Conservation (phyloP, 1,140 invertebrate genomes). For the Lysiphlebus fabarum region DNA sequence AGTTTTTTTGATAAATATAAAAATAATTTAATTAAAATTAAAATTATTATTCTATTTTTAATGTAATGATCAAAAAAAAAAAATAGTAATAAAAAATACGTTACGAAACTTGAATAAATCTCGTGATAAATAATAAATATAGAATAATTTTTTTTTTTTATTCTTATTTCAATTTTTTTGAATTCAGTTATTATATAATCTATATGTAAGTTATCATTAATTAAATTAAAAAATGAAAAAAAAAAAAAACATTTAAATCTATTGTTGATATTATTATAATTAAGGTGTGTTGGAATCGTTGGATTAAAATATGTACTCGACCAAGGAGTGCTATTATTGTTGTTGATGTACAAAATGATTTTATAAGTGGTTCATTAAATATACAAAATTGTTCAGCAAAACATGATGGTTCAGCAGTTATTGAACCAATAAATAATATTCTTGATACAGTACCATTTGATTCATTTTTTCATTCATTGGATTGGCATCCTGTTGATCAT, state of each 20-base stretch:
- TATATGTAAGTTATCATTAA: too few species aligned
- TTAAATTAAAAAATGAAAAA: too few species aligned
- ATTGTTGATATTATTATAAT: slow-evolving; percentile 42
- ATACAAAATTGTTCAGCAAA: slow-evolving; percentile 89
- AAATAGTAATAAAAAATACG: too few species aligned
- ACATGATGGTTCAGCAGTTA: slow-evolving; percentile 84
- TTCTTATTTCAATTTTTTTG: too few species aligned
- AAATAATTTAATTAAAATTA: neutral
- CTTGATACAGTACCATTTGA: slow-evolving; percentile 84
- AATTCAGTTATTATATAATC: too few species aligned
- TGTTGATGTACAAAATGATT: slow-evolving; percentile 98
- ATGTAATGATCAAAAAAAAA: neutral
- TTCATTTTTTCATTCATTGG: slow-evolving; percentile 90
- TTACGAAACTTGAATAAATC: too few species aligned
- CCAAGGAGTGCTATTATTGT: slow-evolving; percentile 89
- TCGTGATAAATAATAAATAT: too few species aligned
- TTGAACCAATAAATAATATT: slow-evolving; percentile 88
- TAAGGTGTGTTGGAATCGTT: slow-evolving; percentile 73
- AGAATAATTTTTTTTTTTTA: too few species aligned
- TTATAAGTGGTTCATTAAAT: slow-evolving; percentile 90
- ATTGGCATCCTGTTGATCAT: slow-evolving; percentile 97
- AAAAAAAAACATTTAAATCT: slow-evolving; percentile 15
- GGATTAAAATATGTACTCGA: slow-evolving; percentile 69
- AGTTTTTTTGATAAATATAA: slow-evolving; percentile 10
- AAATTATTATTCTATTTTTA: neutral